Conservation (phyloP, 2,113 vertebrate species). For the Ciconia maguari region DNA sequence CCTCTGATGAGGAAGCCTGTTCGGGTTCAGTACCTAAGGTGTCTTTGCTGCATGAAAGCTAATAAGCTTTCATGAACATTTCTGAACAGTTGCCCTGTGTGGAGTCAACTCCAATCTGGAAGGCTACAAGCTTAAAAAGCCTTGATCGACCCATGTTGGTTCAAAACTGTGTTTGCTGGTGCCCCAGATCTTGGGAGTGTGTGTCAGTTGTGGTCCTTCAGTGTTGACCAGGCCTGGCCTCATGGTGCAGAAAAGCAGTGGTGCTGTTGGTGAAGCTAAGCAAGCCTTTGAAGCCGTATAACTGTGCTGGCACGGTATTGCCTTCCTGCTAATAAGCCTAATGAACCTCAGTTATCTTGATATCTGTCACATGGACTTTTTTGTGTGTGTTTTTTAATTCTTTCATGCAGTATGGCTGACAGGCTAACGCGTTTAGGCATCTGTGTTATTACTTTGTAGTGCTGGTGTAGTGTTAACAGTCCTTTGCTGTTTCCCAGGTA, state of each 20-base stretch:
- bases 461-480: not conserved
- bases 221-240: not conserved
- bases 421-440: not conserved
- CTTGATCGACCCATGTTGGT: fast-evolving
- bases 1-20: not conserved
- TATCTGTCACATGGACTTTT: not conserved
- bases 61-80: not conserved
- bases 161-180: not conserved
- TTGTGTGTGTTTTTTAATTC: not conserved
- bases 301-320: not conserved
- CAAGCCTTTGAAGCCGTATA: not conserved
- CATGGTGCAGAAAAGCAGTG: no score
- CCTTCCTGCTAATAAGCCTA: not conserved
- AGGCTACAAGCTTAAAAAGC: not conserved
- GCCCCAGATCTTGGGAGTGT: not conserved
- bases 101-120: not conserved
- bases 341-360: not conserved
- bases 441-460: not conserved
- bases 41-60: not conserved
- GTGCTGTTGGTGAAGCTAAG: not conserved
- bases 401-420: not conserved
- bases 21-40: not conserved
- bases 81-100: not conserved
- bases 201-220: not conserved
- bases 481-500: not conserved